These are phyloP conservation scores for Calliopsis andreniformis DNA, from an alignment of 1,140 invertebrate species.

Conservation along the genomic window DNA sequence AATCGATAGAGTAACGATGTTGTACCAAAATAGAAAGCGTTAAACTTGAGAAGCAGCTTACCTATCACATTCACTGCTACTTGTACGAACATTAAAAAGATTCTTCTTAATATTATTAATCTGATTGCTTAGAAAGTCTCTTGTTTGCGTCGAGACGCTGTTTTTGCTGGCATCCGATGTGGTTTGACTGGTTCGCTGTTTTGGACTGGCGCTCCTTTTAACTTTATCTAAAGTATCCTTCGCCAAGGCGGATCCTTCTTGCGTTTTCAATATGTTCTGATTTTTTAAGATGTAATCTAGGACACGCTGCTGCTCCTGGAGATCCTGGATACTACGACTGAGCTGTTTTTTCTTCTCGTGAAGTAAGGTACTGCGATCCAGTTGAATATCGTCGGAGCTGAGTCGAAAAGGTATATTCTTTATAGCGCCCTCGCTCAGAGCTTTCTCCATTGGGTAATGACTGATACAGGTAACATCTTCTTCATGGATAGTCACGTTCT, in stretches of 20 bases:
- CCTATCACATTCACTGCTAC: constrained; percentile 31
- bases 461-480: constrained; percentile 53
- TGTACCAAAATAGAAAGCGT: no score
- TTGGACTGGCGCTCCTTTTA: constrained; percentile 14
- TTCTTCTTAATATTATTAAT: constrained; percentile 38
- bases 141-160: constrained; percentile 23
- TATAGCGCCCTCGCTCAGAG: constrained; percentile 74
- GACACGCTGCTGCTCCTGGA: constrained; percentile 71
- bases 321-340: constrained; percentile 72
- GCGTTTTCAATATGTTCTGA: constrained; percentile 67
- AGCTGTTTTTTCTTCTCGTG: constrained; percentile 68
- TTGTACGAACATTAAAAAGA: not conserved
- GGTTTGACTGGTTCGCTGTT: constrained; percentile 9
- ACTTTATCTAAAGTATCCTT: constrained; percentile 60
- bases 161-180: constrained; percentile 36
- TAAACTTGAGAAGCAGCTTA: no score
- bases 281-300: constrained; percentile 74
- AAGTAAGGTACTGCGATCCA: constrained; percentile 37
- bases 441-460: constrained; percentile 73
- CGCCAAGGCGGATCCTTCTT: constrained; percentile 57
- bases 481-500: constrained; percentile 69
- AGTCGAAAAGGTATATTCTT: constrained; percentile 37
- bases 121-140: constrained; percentile 25
- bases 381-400: not conserved
- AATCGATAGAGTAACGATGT: no score